Percentiles rank a stretch among this genome's conserved stretches.
phyloP scores from a whole-genome alignment of 2,888 invertebrate species.

The Alviniconcha strummeri region DNA sequence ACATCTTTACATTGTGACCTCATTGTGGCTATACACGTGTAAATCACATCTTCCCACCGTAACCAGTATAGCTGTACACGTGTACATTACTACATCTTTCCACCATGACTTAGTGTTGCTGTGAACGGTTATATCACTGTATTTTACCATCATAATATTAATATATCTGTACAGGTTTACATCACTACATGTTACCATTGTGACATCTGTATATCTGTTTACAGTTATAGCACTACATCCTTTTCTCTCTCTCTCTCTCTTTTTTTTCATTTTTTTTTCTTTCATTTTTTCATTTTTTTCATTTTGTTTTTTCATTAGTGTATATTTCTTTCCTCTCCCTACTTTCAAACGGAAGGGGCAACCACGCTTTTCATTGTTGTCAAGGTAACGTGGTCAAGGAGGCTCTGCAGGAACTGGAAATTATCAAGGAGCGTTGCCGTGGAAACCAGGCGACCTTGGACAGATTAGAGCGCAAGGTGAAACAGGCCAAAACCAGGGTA shows the following conservation, averaged over 20 bases:
- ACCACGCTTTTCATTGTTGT: neutral
- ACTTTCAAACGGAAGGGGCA: neutral
- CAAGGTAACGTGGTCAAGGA: conserved; percentile 74
- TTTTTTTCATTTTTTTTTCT: neutral
- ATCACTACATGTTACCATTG: too few species aligned
- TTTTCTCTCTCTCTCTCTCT: neutral
- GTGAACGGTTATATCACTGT: too few species aligned
- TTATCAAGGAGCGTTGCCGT: conserved; percentile 53
- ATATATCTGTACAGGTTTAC: too few species aligned
- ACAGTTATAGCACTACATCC: neutral
- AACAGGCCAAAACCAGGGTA: neutral
- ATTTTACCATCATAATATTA: too few species aligned
- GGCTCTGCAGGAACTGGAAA: conserved; percentile 69
- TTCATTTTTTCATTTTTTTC: neutral
- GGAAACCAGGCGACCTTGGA: conserved; percentile 1
- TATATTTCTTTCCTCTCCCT: neutral
- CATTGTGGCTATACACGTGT: too few species aligned
- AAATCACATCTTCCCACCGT: too few species aligned
- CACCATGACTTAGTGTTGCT: too few species aligned
- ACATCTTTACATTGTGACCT: too few species aligned
- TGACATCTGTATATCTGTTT: neutral
- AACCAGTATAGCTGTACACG: too few species aligned
- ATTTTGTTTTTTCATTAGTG: neutral
- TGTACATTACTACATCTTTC: too few species aligned
- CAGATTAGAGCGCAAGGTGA: neutral